Percentiles rank a stretch among this genome's conserved stretches.
phyloP scores from a whole-genome alignment of 2,113 vertebrate genomes.

The Phainopepla nitens region DNA sequence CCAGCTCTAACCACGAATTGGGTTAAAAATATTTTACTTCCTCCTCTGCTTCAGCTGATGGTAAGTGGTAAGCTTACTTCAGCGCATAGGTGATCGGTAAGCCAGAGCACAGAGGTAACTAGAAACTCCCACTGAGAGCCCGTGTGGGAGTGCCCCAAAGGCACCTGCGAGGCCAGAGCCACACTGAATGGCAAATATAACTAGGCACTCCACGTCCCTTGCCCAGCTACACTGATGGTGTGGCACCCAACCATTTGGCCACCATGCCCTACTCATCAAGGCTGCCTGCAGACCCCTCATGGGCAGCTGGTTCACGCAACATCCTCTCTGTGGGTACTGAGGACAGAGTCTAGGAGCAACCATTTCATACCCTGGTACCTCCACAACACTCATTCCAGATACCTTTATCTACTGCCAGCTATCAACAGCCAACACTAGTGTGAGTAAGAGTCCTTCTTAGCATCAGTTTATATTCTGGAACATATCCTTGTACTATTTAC shows the following conservation, averaged over 20 bases:
- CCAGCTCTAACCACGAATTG: not conserved
- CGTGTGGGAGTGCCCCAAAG: not conserved
- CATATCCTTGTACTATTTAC: not conserved
- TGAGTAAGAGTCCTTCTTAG: not conserved
- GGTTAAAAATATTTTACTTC: not conserved
- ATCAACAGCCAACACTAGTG: not conserved
- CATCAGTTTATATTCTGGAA: not conserved
- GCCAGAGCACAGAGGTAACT: not conserved
- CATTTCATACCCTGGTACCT: rapidly evolving
- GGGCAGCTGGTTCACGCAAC: rapidly evolving
- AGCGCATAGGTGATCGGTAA: not conserved
- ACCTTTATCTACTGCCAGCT: not conserved
- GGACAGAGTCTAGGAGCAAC: not conserved
- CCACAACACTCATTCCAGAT: not conserved
- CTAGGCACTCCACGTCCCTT: not conserved
- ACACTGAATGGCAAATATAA: not conserved
- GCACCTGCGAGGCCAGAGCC: not conserved
- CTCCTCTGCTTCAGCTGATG: not conserved
- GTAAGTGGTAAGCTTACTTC: not conserved
- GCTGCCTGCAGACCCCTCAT: rapidly evolving
- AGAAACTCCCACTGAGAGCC: not conserved
- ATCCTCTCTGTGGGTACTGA: not conserved
- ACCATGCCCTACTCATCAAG: rapidly evolving
- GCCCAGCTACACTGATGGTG: rapidly evolving
- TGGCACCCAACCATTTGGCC: rapidly evolving